A percentile compares a stretch with the other conserved stretches of the same genome.
Evolutionary conservation across 2,888 invertebrate genomes (phyloP).

Genomic region (Boloria euphrosyne): DNA sequence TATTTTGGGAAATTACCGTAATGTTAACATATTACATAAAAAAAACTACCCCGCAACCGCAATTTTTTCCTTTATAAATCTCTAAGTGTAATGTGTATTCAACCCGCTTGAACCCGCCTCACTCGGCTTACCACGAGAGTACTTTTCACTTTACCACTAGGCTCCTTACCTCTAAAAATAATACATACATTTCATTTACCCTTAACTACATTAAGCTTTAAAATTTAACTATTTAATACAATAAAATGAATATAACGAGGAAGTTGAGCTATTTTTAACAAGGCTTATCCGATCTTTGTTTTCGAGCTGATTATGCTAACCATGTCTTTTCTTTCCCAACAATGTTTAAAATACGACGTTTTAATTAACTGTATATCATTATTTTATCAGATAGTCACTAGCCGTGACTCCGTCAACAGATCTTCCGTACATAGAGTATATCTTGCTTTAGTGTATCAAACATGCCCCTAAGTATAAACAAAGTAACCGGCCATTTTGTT

Average conservation of each 20-base stretch:
- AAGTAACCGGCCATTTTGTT: constrained; percentile 80
- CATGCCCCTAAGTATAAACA: constrained; percentile 64
- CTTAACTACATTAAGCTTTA: too few relatives aligned
- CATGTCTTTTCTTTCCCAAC: constrained; percentile 22
- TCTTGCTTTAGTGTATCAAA: constrained; percentile 59
- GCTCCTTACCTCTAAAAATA: too few relatives aligned
- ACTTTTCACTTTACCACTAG: too few relatives aligned
- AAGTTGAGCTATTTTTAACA: neutral
- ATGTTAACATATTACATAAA: too few relatives aligned
- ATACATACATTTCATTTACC: too few relatives aligned
- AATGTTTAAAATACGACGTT: constrained; percentile 22
- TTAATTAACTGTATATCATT: constrained; percentile 38
- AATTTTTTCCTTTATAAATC: too few relatives aligned
- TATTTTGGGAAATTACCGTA: too few relatives aligned
- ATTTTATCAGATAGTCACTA: constrained; percentile 38
- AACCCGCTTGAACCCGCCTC: too few relatives aligned
- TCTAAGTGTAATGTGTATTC: too few relatives aligned
- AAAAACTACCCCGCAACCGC: too few relatives aligned
- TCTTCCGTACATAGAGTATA: constrained; percentile 17
- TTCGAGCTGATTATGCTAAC: constrained; percentile 30
- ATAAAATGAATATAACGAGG: neutral
- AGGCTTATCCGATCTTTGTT: constrained; percentile 13
- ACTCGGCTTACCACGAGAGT: too few relatives aligned
- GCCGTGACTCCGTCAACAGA: constrained; percentile 33
- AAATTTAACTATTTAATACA: neutral